Evolutionary conservation across 2,888 invertebrate genomes (phyloP).

Genomic region (Xestia rhomboidea): DNA sequence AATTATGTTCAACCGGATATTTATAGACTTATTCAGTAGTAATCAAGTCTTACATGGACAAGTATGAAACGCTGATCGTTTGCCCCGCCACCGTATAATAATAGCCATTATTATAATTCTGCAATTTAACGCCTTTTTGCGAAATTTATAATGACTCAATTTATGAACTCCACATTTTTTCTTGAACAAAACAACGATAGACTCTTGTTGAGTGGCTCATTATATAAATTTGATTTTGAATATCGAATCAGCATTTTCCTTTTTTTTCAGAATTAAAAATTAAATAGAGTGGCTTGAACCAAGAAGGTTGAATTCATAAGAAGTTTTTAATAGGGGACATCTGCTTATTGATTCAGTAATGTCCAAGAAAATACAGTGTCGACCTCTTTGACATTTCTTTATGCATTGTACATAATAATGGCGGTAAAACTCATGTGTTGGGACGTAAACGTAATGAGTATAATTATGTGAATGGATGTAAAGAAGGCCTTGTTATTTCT

Average conservation of each 20-base stretch:
- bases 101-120: conserved; percentile 81
- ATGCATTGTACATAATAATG: conserved; percentile 45
- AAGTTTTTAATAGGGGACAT: conserved; percentile 38
- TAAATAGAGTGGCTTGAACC: conserved; percentile 34
- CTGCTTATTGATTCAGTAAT: conserved; percentile 49
- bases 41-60: conserved; percentile 69
- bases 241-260: conserved; percentile 60
- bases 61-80: conserved; percentile 64
- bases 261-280: conserved; percentile 43
- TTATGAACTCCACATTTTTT: conserved; percentile 76
- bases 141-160: conserved; percentile 87
- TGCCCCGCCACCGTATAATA: conserved; percentile 80
- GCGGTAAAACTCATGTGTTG: conserved; percentile 40
- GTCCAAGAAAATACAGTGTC: conserved; percentile 40
- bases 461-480: conserved; percentile 57
- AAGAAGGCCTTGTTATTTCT: conserved; percentile 54
- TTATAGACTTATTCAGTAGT: conserved; percentile 63
- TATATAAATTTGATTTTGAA: conserved; percentile 77
- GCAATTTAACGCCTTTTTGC: conserved; percentile 86
- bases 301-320: conserved; percentile 40
- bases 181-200: conserved; percentile 72
- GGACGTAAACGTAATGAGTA: conserved; percentile 47
- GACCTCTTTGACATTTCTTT: conserved; percentile 58
- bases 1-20: conserved; percentile 46
- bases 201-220: conserved; percentile 76